Percentiles rank a stretch among this genome's conserved stretches.
These are phyloP conservation scores for Poeciliopsis paucimaculata DNA, from an alignment of 2,797 vertebrate species.

Conservation along the genomic window DNA sequence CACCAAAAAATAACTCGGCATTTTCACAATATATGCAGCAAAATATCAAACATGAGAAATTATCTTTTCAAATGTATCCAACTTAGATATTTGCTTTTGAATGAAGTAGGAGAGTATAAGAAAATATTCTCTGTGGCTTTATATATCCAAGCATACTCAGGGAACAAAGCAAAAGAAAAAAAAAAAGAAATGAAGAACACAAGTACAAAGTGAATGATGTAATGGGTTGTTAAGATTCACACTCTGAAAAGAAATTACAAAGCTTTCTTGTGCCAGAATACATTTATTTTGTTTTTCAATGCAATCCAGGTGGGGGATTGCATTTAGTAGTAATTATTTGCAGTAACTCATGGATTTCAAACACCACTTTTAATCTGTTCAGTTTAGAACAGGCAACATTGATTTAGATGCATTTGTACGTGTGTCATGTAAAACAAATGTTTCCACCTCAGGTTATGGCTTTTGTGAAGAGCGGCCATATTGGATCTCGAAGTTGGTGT, in stretches of 20 bases:
- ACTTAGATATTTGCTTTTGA: no score
- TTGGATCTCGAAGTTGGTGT: not conserved
- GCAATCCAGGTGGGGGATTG: not conserved
- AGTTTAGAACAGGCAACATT: not conserved
- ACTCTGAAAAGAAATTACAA: not conserved
- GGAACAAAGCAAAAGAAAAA: not conserved
- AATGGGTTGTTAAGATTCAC: not conserved
- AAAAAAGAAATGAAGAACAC: not conserved
- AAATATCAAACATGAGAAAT: no score
- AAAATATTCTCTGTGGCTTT: no score
- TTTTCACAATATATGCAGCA: no score
- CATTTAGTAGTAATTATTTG: not conserved
- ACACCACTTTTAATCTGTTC: not conserved
- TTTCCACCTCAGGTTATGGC: not conserved
- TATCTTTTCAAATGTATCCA: no score
- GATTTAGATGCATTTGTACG: not conserved
- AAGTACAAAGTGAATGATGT: not conserved
- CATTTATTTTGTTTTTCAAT: not conserved
- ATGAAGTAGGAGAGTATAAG: no score
- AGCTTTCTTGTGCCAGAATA: not conserved
- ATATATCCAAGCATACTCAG: not conserved
- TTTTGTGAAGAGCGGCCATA: not conserved
- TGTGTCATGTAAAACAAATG: not conserved
- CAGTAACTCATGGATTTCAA: not conserved
- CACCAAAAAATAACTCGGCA: no score